Percentiles rank a stretch among this genome's conserved stretches.
phyloP scores from a whole-genome alignment of 2,888 invertebrate species.

The Aphidoletes aphidimyza region DNA sequence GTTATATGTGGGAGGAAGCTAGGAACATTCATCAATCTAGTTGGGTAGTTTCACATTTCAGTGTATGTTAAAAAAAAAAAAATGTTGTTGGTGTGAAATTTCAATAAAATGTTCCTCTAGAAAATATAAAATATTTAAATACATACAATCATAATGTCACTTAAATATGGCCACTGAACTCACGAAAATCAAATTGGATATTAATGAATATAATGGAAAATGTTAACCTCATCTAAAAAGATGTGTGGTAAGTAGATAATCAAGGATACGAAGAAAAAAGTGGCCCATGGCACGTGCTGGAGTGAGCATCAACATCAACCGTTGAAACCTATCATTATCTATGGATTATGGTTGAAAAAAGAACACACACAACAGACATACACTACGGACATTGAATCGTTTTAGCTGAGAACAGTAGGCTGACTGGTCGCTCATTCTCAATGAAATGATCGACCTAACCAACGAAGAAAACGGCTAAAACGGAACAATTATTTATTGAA shows the following conservation, averaged over 20 bases:
- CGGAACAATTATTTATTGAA: background rate
- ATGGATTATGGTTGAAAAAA: background rate
- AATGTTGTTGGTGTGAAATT: too few relatives aligned
- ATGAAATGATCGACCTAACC: background rate
- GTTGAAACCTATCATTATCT: slow-evolving; percentile 34
- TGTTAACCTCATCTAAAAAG: background rate
- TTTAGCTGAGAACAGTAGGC: background rate
- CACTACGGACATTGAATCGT: background rate
- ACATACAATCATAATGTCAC: background rate
- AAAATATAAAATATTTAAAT: too few relatives aligned
- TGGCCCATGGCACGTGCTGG: slow-evolving; percentile 17
- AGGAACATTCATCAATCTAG: too few relatives aligned
- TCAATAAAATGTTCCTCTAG: too few relatives aligned
- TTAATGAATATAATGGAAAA: background rate
- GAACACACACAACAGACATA: too few relatives aligned
- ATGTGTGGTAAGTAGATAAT: slow-evolving; percentile 39
- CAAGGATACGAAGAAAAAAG: background rate
- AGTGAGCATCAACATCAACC: background rate
- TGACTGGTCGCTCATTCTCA: background rate
- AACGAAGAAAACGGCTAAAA: background rate
- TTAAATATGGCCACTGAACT: too few relatives aligned
- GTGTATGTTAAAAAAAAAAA: too few relatives aligned
- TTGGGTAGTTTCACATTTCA: too few relatives aligned
- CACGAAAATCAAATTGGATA: background rate
- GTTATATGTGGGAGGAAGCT: too few relatives aligned